A percentile compares a stretch with the other conserved stretches of the same genome.
Conservation (phyloP, 2,113 vertebrate species). For the Phalacrocorax carbo region DNA sequence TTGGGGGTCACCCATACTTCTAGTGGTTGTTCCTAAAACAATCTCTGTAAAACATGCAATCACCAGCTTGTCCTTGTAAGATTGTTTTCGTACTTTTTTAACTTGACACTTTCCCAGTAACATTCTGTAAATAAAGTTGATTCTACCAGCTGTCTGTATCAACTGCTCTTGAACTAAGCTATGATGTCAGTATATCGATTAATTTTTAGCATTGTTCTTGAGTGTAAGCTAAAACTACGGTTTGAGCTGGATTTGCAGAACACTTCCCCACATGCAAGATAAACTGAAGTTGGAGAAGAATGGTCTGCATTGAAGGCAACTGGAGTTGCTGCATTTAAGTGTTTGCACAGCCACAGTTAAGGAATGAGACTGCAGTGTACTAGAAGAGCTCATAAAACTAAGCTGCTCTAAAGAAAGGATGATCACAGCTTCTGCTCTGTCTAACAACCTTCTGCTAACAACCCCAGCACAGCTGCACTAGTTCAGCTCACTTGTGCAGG, state of each 20-base stretch:
- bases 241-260: background rate
- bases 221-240: background rate
- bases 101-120: conserved; percentile 65
- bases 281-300: background rate
- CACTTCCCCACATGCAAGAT: too few species aligned
- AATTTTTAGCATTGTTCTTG: background rate
- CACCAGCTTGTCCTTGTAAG: conserved; percentile 65
- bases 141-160: conserved; percentile 62
- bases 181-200: too few species aligned
- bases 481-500: background rate
- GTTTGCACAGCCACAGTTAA: fast-evolving
- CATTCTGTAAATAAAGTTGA: conserved; percentile 74
- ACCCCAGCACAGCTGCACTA: fast-evolving
- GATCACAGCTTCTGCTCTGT: background rate
- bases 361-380: background rate
- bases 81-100: conserved; percentile 70
- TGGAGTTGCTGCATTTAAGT: background rate
- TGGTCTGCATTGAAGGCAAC: background rate
- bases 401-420: background rate
- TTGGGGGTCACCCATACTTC: background rate
- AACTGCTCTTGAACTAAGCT: background rate
- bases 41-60: conserved; percentile 61
- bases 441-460: too few species aligned
- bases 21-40: conserved; percentile 35
- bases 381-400: background rate